Percentiles rank a stretch among this genome's conserved stretches.
These are phyloP conservation scores for Cettia cetti DNA, from an alignment of 2,113 vertebrate species.

Conservation along the genomic window DNA sequence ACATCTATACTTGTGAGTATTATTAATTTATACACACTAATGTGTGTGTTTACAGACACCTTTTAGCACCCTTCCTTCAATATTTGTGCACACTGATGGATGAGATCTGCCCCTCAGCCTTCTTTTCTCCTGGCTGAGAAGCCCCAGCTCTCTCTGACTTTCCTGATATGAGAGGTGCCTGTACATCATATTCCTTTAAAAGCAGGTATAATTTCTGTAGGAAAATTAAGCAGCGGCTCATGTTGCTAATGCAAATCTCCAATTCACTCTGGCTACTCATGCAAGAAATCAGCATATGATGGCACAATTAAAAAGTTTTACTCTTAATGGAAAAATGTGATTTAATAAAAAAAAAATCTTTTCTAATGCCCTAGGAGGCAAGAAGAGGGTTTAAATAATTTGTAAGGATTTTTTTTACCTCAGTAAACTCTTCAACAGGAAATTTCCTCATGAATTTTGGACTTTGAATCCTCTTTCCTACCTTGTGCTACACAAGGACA, in stretches of 20 bases:
- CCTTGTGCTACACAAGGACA: not conserved
- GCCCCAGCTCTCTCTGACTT: not conserved
- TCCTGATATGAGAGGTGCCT: not conserved
- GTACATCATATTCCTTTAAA: not conserved
- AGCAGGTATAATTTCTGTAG: not conserved
- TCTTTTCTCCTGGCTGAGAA: not conserved
- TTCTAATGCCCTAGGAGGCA: not conserved
- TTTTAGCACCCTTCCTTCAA: not conserved
- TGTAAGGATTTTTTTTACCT: not conserved
- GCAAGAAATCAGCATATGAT: constrained; percentile 24
- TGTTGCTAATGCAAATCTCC: not conserved
- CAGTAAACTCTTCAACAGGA: not conserved
- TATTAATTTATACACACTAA: not conserved
- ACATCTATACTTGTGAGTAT: not conserved
- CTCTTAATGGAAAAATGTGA: not conserved
- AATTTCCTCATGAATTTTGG: not conserved
- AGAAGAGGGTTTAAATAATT: not conserved
- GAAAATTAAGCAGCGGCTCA: not conserved
- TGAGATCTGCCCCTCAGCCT: not conserved
- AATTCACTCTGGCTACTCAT: not conserved
- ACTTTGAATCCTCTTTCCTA: not conserved
- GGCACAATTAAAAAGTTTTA: not conserved
- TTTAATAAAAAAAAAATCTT: not conserved
- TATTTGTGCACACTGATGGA: not conserved
- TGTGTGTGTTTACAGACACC: not conserved